Evolutionary conservation across 2,113 vertebrate genomes (phyloP).

Genomic region (Sinocyclocheilus anophthalmus): DNA sequence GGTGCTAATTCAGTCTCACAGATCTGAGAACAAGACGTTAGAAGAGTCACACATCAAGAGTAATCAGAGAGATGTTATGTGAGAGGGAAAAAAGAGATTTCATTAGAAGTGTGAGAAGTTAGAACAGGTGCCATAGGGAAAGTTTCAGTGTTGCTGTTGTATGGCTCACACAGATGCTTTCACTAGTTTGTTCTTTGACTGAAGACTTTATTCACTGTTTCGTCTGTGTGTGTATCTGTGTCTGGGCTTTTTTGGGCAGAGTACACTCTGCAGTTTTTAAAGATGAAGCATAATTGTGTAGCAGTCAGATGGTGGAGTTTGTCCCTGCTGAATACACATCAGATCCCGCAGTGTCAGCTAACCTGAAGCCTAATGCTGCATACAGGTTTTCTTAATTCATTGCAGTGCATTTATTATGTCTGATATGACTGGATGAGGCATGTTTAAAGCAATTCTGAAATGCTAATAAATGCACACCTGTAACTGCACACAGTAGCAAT

Average conservation of each 20-base stretch:
- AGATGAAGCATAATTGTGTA: conserved; percentile 3
- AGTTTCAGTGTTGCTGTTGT: neutral
- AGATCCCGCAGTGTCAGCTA: neutral
- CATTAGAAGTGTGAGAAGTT: neutral
- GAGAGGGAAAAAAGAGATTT: neutral
- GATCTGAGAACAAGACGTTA: neutral
- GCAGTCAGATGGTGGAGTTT: neutral
- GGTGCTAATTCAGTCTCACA: neutral
- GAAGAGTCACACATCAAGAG: neutral
- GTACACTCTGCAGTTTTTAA: neutral
- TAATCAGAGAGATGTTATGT: neutral
- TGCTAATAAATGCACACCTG: neutral
- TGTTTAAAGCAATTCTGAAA: neutral
- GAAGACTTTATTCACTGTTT: neutral
- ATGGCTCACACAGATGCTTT: neutral
- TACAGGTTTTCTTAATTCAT: neutral
- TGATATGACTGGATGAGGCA: neutral
- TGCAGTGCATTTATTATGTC: neutral
- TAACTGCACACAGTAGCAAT: neutral
- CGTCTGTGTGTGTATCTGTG: too few relatives aligned
- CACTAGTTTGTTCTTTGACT: neutral
- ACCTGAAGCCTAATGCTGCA: neutral
- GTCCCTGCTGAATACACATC: neutral
- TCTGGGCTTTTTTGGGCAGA: neutral
- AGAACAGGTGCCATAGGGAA: neutral